Base-by-base conservation (phyloP, 1,140 invertebrate species). In the Maniola jurtina region DNA sequence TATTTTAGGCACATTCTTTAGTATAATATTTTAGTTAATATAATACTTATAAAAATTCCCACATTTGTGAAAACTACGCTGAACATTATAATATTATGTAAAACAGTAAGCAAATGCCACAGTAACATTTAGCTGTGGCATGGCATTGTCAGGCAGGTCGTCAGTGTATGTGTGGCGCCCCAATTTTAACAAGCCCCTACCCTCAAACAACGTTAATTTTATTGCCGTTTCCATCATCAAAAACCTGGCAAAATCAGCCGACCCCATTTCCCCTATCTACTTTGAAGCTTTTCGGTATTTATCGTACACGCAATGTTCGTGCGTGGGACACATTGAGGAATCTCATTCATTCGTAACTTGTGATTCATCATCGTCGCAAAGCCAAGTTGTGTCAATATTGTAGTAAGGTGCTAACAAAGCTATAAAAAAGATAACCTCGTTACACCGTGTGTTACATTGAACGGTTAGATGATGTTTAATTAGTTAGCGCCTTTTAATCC, bases 51-150 rank as follows among this genome's bases (percentile, higher is more conserved):
- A 25, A 25, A 25, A 2, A 25, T 25, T 40, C 1, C 42, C 42
- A 45, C 13, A 45, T 45, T 45, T 45, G 42, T n/a, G 5, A 45
- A 11, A 60, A 45, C 58, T n/a, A 45, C 13, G 9, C 13, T n/a
- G 0, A 45, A 45, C 42, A 45, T n/a, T 13, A 45, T n/a, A n/a
- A 45, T n/a, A 11, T 45, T 45, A 25, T 42, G 13, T 10, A 42
- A 10, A 1, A 42, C 40, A 35, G 56, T 6, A 1, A 13, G 56
- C 45, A 72, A 72, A 72, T 72, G 66, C 54, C 70, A 72, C 56
- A 36, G 45, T 72, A 69, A 66, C 70, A 68, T 72, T 72, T 72
- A 52, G 35, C 56, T 63, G 45, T 59, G 52, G 59, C 56, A 55
- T 59, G 52, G 59, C 56, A 55, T 50, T 52, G 38, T 54, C 58